Conservation (phyloP, 2,888 invertebrate genomes). For the Metopia argyrocephala region DNA sequence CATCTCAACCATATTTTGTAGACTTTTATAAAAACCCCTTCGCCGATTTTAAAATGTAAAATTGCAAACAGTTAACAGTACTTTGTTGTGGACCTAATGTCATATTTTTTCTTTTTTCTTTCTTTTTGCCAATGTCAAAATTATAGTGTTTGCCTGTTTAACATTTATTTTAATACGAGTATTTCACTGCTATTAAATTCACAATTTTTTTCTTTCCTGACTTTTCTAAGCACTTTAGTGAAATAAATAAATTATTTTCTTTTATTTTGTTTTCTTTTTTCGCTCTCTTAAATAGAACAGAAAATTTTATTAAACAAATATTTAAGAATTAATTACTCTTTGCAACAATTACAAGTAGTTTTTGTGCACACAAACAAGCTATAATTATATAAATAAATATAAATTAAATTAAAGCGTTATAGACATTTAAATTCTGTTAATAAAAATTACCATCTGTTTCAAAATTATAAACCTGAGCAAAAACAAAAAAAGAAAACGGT, state of each 20-base stretch:
- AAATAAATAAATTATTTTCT: conserved; percentile 26
- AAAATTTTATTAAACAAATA: conserved; percentile 38
- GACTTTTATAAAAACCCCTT: too few species aligned
- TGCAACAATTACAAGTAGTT: conserved; percentile 21
- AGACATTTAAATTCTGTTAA: conserved; percentile 14
- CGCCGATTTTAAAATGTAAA: too few species aligned
- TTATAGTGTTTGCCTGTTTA: too few species aligned
- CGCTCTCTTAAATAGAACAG: conserved; percentile 9
- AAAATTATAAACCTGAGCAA: conserved; percentile 5
- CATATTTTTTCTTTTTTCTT: too few species aligned
- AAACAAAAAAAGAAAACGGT: conserved; percentile 10
- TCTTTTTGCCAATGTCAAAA: too few species aligned
- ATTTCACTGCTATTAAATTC: too few species aligned
- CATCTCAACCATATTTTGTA: too few species aligned
- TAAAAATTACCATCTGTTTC: conserved; percentile 47
- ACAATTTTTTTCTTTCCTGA: not conserved
- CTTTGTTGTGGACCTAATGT: too few species aligned
- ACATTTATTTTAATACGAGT: too few species aligned
- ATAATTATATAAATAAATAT: conserved; percentile 6
- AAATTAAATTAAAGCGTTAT: too few species aligned
- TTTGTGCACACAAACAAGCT: not conserved
- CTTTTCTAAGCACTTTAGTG: conserved; percentile 32
- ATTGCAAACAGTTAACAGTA: too few species aligned
- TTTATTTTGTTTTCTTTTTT: too few species aligned
- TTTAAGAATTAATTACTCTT: conserved; percentile 14